Conservation (phyloP, 64 coral and sea anemone species). For the Montipora efflorescens region DNA sequence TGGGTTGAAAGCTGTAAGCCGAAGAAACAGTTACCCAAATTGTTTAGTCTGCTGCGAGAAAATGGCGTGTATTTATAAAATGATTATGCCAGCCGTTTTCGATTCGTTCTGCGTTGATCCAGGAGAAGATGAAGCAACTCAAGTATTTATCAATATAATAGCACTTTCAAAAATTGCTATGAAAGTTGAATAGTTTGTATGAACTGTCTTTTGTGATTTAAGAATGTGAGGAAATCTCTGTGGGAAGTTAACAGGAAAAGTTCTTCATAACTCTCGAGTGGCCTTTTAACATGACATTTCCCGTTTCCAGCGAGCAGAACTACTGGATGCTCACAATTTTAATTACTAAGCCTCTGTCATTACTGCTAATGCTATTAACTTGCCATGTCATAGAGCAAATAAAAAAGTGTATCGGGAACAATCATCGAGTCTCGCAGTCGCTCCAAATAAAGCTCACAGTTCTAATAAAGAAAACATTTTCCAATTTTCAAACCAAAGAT, state of each 20-base stretch:
- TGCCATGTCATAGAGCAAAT: not conserved
- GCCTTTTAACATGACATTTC: slow-evolving; percentile 35
- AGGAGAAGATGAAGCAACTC: not conserved
- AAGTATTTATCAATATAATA: not conserved
- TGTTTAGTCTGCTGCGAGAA: not conserved
- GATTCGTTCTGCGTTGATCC: too few relatives aligned
- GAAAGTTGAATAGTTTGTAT: not conserved
- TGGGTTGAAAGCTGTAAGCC: not conserved
- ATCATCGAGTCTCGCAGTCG: not conserved
- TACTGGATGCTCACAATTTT: not conserved
- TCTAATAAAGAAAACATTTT: not conserved
- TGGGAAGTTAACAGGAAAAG: not conserved
- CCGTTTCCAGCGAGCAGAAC: not conserved
- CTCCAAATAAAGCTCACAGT: not conserved
- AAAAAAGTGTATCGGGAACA: not conserved
- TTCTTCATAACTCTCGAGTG: not conserved
- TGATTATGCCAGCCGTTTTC: not conserved
- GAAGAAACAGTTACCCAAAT: not conserved
- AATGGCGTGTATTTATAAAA: not conserved
- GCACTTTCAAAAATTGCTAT: not conserved
- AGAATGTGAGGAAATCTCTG: not conserved
- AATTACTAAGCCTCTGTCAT: slow-evolving; percentile 16
- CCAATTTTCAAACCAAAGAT: not conserved
- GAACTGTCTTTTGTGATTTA: not conserved
- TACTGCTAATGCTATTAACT: slow-evolving; percentile 7